Evolutionary conservation across 2,888 invertebrate species (phyloP), one percentile per base, ranked within the genome.

Genomic region (Carcina quercana): DNA sequence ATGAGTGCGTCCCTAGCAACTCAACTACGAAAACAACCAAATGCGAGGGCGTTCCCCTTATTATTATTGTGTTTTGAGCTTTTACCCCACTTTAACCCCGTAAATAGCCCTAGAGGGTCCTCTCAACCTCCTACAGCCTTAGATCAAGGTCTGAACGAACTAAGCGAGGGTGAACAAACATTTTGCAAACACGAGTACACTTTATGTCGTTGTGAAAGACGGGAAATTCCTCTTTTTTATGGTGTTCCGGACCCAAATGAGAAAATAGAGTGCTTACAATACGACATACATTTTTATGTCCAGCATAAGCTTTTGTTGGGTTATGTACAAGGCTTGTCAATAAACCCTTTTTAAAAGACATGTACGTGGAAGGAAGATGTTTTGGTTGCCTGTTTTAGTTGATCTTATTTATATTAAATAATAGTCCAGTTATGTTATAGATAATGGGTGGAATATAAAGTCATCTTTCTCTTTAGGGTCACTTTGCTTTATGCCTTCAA

Each of bases 111-210:
- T 22, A 11, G n/a, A 30, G 27, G 29, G 17, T 25, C 19, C 25
- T 25, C 21, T 28, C 22, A 26, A 24, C 22, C 29, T 13, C 26
- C 12, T 15, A 25, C 25, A 13, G 24, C 26, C 22, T 27, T 15
- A 27, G 15, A 27, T 27, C 30, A 30, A 30, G 24, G 27, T 28
- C 25, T 24, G 20, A 22, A 30, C 11, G 29, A 32, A 26, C 31
- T 32, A 22, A 28, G 21, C 27, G 5, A 29, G 37, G 35, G 35
- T 40, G 39, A 39, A 38, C 43, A 43, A 38, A 38, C 37, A 37
- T 19, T 21, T 21, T 14, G 29, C 11, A 10, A 13, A 15, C 15
- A 17, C 17, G 15, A 10, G 15, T 27, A 10, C 10, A 11, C 17
- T 30, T 30, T 30, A 30, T 30, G 24, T 30, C 13, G 7, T 13